Base-by-base conservation (phyloP, 2,888 invertebrate genomes). In the Tenthredo notha region DNA sequence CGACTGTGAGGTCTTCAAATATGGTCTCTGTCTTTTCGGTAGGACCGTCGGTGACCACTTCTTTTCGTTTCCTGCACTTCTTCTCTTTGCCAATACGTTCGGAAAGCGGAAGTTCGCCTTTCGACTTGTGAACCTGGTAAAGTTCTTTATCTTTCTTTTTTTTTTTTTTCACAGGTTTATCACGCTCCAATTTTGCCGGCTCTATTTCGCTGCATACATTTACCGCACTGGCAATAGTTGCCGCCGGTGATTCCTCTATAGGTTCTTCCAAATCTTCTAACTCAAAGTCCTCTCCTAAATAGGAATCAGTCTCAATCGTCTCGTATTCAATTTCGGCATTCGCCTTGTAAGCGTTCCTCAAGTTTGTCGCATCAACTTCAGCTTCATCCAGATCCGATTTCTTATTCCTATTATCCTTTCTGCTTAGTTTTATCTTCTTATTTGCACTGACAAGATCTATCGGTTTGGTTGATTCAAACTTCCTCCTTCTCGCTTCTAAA, bases 401-500 rank as follows among this genome's bases (percentile, higher is more conserved):
- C 54, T 85, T 85, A 4, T 87, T 90, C 54, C 18, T 89, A 10
- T 85, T 86, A 0, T 90, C 89, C 50, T 89, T 91, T 67, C 90
- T 91, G 70, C 85, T 89, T 84, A 92, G 86, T 86, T 93, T 93
- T 61, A 95, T 93, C 65, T 94, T 92, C 80, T 95, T 95, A 86
- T 95, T 94, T 1, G 94, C 94, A 87, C 93, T 94, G 58, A 93
- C 91, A 21, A 93, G 92, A 87, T 94, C 94, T 47, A 94, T 93
- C 85, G 94, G 94, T 67, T 88, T 90, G 40, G 93, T 94, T 6
- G 93, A 92, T 90, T 95, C 95, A 89, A 95, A 95, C 88, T 95
- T 95, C 65, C 91, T 92, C 85, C 93, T 93, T 29, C 95, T 91
- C 0, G 95, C 95, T 87, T 95, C 95, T 75, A 95, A 89, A 47